phyloP scores from a whole-genome alignment of 2,888 invertebrate species.

The Palloptera scutellata region DNA sequence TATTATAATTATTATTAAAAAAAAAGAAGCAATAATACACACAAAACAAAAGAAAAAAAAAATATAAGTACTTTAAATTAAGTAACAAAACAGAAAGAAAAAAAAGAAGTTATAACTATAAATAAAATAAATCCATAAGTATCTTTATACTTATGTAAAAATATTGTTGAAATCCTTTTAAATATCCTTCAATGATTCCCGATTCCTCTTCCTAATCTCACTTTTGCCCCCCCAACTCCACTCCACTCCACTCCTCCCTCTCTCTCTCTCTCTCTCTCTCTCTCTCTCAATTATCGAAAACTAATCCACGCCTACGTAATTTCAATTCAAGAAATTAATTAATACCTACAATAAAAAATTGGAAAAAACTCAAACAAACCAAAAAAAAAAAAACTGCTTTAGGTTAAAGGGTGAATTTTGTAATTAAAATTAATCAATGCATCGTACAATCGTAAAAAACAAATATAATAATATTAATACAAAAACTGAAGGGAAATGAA shows the following conservation, averaged over 20 bases:
- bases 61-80: conserved; percentile 7
- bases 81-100: background rate
- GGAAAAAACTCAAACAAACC: conserved; percentile 39
- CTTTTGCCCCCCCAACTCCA: conserved; percentile 6
- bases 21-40: conserved; percentile 28
- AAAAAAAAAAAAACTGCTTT: conserved; percentile 50
- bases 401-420: conserved; percentile 65
- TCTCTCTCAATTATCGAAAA: conserved; percentile 21
- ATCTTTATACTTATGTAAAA: background rate
- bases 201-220: conserved; percentile 4
- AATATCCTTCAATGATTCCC: conserved; percentile 25
- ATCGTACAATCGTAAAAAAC: conserved; percentile 13
- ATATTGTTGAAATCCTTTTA: conserved; percentile 1
- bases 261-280: conserved; percentile 4
- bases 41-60: conserved; percentile 13
- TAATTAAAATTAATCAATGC: conserved; percentile 49
- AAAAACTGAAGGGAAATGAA: too few relatives aligned
- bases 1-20: conserved; percentile 26
- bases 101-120: background rate
- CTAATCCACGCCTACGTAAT: conserved; percentile 25
- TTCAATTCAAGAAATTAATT: background rate
- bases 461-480: conserved; percentile 16
- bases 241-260: conserved; percentile 14
- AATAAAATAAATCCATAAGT: background rate
- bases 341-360: background rate